Conservation (phyloP, 2,113 vertebrate genomes). For the Salvator merianae region DNA sequence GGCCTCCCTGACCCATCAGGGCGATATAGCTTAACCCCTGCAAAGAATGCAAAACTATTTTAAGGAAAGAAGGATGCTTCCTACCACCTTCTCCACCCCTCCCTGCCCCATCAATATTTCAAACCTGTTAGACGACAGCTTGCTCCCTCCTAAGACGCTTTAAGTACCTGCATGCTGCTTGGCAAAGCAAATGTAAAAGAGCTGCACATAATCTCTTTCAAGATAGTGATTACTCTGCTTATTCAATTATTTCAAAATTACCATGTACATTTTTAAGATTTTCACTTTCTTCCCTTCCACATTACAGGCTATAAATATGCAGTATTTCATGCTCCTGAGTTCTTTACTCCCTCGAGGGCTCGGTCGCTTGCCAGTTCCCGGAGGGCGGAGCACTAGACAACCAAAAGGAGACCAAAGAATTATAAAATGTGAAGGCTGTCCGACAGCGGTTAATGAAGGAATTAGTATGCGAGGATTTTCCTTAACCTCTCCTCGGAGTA, state of each 20-base stretch:
- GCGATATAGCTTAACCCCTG: too few species aligned
- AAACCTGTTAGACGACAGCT: conserved; percentile 49
- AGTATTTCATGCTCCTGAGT: background rate
- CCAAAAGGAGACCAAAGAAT: conserved; percentile 36
- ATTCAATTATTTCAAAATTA: conserved; percentile 63
- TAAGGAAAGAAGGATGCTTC: background rate
- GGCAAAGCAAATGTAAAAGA: conserved; percentile 50
- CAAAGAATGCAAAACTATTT: background rate
- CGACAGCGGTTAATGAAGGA: conserved; percentile 60
- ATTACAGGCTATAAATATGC: conserved; percentile 39
- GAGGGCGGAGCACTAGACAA: background rate
- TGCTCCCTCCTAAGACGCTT: conserved; percentile 31
- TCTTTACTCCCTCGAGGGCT: conserved; percentile 23
- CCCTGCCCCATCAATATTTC: conserved; percentile 15
- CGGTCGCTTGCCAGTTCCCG: conserved; percentile 48
- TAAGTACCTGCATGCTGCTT: conserved; percentile 37
- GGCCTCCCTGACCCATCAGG: too few species aligned
- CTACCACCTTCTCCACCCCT: background rate
- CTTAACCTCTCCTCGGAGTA: conserved; percentile 58
- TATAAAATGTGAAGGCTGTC: conserved; percentile 4
- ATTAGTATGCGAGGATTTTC: conserved; percentile 54
- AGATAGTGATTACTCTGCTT: conserved; percentile 22
- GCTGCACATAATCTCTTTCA: conserved; percentile 42
- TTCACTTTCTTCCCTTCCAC: background rate
- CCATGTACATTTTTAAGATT: conserved; percentile 37